Evolutionary conservation across 2,797 vertebrate species (phyloP).

Genomic region (Sebastes steindachneri): DNA sequence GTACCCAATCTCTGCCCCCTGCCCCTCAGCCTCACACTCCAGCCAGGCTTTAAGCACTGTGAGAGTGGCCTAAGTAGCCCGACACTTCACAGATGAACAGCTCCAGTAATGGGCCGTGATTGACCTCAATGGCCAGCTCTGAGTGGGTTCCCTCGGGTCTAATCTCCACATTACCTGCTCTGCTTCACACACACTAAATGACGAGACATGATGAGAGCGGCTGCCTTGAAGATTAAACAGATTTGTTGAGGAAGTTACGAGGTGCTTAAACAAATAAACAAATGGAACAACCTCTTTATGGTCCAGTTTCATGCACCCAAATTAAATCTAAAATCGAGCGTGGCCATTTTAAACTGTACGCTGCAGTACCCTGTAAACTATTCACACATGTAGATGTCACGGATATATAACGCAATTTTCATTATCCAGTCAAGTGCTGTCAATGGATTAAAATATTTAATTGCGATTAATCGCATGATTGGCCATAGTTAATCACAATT

Average conservation of each 20-base stretch:
- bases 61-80: constrained; percentile 80
- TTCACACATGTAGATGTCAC: too few relatives aligned
- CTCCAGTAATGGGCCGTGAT: constrained; percentile 77
- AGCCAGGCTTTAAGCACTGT: constrained; percentile 74
- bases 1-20: constrained; percentile 36
- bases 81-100: constrained; percentile 80
- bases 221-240: constrained; percentile 42
- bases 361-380: background rate
- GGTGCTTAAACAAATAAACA: constrained; percentile 54
- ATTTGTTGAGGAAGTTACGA: constrained; percentile 34
- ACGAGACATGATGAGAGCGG: constrained; percentile 53
- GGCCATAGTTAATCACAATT: too few relatives aligned
- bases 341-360: background rate
- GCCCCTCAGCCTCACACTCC: constrained; percentile 63
- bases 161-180: constrained; percentile 75
- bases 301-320: background rate
- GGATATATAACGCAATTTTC: too few relatives aligned
- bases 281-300: background rate
- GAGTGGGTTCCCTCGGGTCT: constrained; percentile 68
- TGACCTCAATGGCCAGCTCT: constrained; percentile 70
- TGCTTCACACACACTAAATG: constrained; percentile 63
- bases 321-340: background rate
- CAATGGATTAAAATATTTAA: too few relatives aligned
- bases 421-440: too few relatives aligned
- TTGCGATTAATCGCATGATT: too few relatives aligned